These are phyloP conservation scores for Apus apus DNA, from an alignment of 2,113 vertebrate genomes.

Conservation along the genomic window DNA sequence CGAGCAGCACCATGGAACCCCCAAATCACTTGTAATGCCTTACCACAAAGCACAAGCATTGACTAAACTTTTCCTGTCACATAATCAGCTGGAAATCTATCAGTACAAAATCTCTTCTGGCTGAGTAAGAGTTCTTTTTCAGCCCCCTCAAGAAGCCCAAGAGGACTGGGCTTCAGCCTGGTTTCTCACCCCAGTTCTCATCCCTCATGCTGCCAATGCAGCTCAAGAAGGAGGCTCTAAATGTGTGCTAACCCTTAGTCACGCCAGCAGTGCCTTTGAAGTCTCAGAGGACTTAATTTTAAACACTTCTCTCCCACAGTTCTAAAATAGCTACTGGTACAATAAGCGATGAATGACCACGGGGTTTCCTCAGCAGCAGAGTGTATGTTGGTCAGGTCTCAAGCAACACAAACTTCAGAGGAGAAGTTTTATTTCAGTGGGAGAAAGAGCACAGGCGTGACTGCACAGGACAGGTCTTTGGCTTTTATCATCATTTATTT, in stretches of 20 bases:
- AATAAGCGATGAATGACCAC: background rate
- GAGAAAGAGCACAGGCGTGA: background rate
- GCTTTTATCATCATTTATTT: background rate
- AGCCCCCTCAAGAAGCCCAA: background rate
- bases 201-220: background rate
- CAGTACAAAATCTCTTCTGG: background rate
- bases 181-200: background rate
- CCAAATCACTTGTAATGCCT: background rate
- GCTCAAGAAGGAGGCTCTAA: background rate
- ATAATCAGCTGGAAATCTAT: background rate
- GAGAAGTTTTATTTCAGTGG: background rate
- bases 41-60: background rate
- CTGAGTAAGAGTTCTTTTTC: background rate
- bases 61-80: background rate
- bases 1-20: background rate
- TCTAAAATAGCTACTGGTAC: background rate
- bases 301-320: slow-evolving; percentile 29
- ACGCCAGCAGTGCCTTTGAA: background rate
- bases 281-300: background rate
- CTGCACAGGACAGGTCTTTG: background rate
- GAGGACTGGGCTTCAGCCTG: background rate
- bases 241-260: background rate
- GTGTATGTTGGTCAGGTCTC: fast-evolving
- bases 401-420: background rate
- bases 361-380: fast-evolving